Percentiles rank a stretch among this genome's conserved stretches.
phyloP scores from a whole-genome alignment of 2,888 invertebrate species.

The Tetranychus truncatus region DNA sequence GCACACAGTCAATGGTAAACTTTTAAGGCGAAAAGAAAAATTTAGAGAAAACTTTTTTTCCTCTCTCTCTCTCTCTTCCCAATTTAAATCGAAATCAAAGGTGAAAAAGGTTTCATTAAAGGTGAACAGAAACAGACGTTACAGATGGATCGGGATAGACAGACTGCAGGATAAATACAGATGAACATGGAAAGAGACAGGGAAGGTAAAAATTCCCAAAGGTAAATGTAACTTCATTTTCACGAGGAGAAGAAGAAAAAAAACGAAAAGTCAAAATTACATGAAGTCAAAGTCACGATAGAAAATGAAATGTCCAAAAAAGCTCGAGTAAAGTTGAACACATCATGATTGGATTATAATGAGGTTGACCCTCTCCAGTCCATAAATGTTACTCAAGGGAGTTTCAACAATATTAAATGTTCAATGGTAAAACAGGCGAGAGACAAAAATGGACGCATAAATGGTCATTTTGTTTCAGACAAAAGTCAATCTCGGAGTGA shows the following conservation, averaged over 20 bases:
- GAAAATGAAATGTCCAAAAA: background rate
- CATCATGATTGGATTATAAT: background rate
- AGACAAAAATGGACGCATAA: too few relatives aligned
- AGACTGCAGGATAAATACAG: background rate
- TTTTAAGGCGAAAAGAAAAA: background rate
- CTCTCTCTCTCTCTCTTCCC: too few relatives aligned
- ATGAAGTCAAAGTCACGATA: background rate
- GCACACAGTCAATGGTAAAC: background rate
- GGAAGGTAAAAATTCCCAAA: background rate
- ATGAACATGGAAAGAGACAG: background rate
- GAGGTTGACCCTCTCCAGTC: background rate
- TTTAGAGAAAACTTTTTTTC: background rate
- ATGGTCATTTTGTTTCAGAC: too few relatives aligned
- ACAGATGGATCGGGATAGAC: background rate
- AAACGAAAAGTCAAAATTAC: background rate
- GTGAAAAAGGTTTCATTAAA: background rate
- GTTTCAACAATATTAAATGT: background rate
- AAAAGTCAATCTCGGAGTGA: too few relatives aligned
- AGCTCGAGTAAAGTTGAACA: too few relatives aligned
- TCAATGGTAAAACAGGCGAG: too few relatives aligned
- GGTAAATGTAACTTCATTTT: background rate
- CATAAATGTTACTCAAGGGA: constrained; percentile 1
- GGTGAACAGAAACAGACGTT: background rate
- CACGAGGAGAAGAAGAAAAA: too few relatives aligned
- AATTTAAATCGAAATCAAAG: background rate